Conservation (phyloP, 2,888 invertebrate species). For the Pediacus dermestoides region DNA sequence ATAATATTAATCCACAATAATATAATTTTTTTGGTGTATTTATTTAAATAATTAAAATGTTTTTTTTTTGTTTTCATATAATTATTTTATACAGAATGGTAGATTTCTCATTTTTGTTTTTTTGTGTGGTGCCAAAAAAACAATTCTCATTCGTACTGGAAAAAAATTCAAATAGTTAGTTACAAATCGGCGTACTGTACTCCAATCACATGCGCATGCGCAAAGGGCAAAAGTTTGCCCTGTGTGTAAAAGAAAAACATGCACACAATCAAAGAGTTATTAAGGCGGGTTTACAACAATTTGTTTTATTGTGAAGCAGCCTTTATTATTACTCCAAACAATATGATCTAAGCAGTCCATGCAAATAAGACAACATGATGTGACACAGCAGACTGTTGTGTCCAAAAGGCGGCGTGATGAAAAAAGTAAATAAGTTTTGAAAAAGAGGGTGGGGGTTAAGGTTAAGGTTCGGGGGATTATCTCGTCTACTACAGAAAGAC, state of each 20-base stretch:
- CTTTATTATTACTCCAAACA: no score
- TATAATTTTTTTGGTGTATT: no score
- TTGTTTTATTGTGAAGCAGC: slow-evolving; percentile 8
- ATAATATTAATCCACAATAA: no score
- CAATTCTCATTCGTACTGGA: neutral
- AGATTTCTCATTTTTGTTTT: neutral
- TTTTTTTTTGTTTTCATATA: neutral
- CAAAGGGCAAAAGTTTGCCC: no score
- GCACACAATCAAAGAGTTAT: neutral
- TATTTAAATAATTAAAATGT: no score
- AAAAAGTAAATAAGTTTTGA: no score
- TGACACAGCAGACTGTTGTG: no score
- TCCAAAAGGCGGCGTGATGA: no score
- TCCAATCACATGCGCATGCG: no score
- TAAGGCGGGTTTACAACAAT: neutral
- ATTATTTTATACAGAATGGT: neutral
- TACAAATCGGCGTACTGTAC: neutral
- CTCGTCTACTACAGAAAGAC: slow-evolving; percentile 45
- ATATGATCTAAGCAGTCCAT: no score
- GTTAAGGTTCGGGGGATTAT: slow-evolving; percentile 13
- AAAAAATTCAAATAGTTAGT: neutral
- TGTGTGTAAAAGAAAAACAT: neutral
- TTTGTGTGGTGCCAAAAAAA: no score
- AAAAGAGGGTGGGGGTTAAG: slow-evolving; percentile 18
- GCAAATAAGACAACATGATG: no score